Percentiles rank a stretch among this genome's conserved stretches.
Evolutionary conservation across 2,113 vertebrate genomes (phyloP).

Genomic region (Hippolais icterina): DNA sequence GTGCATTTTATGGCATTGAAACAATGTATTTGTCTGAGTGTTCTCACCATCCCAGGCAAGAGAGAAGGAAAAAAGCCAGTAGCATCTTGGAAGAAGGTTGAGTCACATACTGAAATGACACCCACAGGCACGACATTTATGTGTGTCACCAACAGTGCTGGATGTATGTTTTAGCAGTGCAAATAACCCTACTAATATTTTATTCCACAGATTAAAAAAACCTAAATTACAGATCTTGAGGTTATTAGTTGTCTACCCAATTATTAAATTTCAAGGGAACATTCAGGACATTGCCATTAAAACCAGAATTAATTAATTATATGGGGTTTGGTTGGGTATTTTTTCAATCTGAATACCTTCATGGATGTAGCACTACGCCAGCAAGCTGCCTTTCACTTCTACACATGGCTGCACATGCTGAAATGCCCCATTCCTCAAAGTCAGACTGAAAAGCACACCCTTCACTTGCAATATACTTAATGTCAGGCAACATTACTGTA

Average conservation of each 20-base stretch:
- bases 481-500: background rate
- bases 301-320: background rate
- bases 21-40: background rate
- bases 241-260: background rate
- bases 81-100: background rate
- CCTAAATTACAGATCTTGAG: background rate
- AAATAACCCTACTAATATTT: background rate
- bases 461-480: background rate
- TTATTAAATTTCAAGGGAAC: background rate
- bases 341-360: background rate
- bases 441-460: background rate
- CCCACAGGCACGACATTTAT: background rate
- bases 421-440: background rate
- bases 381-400: background rate
- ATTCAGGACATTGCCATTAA: background rate
- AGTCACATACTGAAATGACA: background rate
- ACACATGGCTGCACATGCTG: background rate
- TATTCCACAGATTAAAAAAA: background rate
- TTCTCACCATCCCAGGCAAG: background rate
- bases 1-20: background rate
- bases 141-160: background rate
- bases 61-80: background rate
- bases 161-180: background rate
- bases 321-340: accelerated
- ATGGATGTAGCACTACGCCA: background rate